Evolutionary conservation across 2,113 vertebrate genomes (phyloP).

Genomic region (Tragelaphus imberbis): DNA sequence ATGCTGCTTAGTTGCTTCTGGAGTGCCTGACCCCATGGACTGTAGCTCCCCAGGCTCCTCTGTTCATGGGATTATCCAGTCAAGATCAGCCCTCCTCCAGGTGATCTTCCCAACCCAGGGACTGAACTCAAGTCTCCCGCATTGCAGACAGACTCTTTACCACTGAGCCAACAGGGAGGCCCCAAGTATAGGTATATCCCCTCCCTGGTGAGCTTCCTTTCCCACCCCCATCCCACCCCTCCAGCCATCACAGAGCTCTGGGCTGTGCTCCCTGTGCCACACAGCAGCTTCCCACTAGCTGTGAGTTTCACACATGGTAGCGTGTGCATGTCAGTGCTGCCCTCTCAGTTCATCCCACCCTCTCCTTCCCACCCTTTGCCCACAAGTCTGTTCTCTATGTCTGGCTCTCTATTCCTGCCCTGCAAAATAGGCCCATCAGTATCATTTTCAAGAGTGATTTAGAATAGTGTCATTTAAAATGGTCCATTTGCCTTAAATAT

Average conservation of each 20-base stretch:
- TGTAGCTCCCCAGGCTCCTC: background rate
- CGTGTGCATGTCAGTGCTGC: accelerated
- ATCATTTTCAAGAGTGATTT: background rate
- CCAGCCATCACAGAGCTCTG: background rate
- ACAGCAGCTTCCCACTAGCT: background rate
- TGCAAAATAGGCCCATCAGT: background rate
- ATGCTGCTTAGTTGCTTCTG: accelerated
- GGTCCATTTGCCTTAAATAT: background rate
- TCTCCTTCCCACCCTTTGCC: background rate
- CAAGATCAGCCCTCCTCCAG: background rate
- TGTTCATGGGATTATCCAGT: background rate
- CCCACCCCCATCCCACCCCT: background rate
- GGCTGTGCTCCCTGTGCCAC: background rate
- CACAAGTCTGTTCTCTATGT: background rate
- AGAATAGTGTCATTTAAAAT: slow-evolving; percentile 3
- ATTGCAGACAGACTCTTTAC: background rate
- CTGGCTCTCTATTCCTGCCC: background rate
- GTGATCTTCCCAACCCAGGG: background rate
- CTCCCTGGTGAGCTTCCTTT: background rate
- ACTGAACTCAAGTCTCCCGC: accelerated
- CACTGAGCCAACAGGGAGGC: background rate
- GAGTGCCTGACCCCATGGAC: background rate
- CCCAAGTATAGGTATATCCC: background rate
- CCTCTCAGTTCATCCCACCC: background rate
- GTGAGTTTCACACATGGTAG: background rate